Evolutionary conservation across 2,888 invertebrate genomes (phyloP), one percentile per base, ranked within the genome.

Genomic region (Blastobasis adustella): DNA sequence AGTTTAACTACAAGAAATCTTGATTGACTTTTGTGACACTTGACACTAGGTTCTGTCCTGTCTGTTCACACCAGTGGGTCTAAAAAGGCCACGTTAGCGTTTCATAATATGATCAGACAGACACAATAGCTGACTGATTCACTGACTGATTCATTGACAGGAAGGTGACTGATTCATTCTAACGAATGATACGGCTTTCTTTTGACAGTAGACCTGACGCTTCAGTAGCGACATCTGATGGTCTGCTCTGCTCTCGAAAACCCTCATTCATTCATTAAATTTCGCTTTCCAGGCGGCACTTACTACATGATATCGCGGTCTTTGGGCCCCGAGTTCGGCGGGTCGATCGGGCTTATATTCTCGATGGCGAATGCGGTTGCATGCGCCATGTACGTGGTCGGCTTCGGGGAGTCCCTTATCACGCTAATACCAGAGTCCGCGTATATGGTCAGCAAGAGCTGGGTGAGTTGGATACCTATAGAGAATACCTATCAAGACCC

Each of bases 281-380:
- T 46, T 37, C 37, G 8, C 37, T 45, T 75, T 77, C 37, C 71
- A 96, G 98, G 98, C 65, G 99, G 99, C 49, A 98, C 98, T 0
- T 99, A 99, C 80, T 99, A 97, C 83, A 96, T 99, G 97, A 98
- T 99, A 89, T 98, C 97, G 4, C 91, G 98, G 56, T 97, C 97
- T 10, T 85, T 99, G 62, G 99, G 99, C 0, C 98, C 99, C 0
- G 98, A 99, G 87, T 99, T 98, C 73, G 99, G 98, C 1, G 96
- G 95, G 4, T 95, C 98, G 2, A 98, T 99, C 62, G 99, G 99
- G 0, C 85, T 98, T 38, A 97, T 99, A 66, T 98, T 99, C 86
- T 95, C 98, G 0, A 87, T 98, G 76, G 98, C 98, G 1, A 98
- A 99, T 79, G 98, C 98, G 0, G 97, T 99, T 2, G 98, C 97